Evolutionary conservation across 1,140 invertebrate species (phyloP).

Genomic region (Bradysia coprophila): DNA sequence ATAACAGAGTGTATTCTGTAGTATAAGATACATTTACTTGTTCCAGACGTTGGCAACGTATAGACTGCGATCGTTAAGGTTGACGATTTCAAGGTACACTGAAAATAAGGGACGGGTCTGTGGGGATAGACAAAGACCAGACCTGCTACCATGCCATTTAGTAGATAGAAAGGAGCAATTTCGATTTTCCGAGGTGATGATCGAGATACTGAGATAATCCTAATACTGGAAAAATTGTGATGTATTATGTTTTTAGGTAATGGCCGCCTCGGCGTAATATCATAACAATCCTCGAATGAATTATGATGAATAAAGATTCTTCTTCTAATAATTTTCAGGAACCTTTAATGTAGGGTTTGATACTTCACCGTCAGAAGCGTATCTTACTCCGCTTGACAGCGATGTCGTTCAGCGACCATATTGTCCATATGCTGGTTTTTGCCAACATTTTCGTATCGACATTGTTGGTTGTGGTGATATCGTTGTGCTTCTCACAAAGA

Average conservation of each 20-base stretch:
- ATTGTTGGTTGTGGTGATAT: conserved; percentile 55
- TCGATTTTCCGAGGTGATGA: conserved; percentile 66
- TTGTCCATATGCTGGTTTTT: conserved; percentile 63
- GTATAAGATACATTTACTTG: no score
- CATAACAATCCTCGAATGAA: no score
- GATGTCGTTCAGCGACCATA: conserved; percentile 28
- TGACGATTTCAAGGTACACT: conserved; percentile 82
- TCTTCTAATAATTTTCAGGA: conserved; percentile 39
- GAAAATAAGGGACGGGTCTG: conserved; percentile 78
- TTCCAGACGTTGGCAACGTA: no score
- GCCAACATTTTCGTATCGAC: conserved; percentile 57
- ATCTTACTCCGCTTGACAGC: conserved; percentile 30
- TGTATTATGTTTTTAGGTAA: no score
- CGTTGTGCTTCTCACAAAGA: conserved; percentile 63
- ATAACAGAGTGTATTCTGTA: conserved; percentile 48
- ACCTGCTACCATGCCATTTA: conserved; percentile 88
- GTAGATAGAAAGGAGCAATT: conserved; percentile 79
- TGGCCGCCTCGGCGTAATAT: no score
- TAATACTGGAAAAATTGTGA: conserved; percentile 68
- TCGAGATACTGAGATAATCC: conserved; percentile 79
- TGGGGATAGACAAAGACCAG: conserved; percentile 85
- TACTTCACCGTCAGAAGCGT: conserved; percentile 59
- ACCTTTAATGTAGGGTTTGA: conserved; percentile 77
- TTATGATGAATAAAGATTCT: no score
- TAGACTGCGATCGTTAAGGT: conserved; percentile 85